phyloP scores from a whole-genome alignment of 23 tunicate genomes.

The Ascidia mentula region DNA sequence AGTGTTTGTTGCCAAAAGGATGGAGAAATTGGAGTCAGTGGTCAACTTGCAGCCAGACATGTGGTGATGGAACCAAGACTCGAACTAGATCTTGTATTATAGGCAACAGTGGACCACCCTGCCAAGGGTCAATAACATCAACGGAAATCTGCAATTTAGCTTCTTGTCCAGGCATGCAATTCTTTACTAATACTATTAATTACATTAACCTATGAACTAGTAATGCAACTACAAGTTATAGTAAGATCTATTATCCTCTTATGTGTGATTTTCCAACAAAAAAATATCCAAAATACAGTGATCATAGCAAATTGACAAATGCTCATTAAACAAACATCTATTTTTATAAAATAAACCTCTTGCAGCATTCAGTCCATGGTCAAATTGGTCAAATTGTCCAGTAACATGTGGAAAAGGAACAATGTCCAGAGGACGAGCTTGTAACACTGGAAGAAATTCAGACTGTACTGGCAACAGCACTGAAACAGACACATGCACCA shows the following conservation, averaged over 20 bases:
- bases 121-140: not conserved
- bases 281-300: too few relatives aligned
- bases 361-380: conserved; percentile 23
- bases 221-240: too few relatives aligned
- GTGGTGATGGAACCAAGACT: not conserved
- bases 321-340: too few relatives aligned
- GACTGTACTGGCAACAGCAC: conserved; percentile 15
- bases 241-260: too few relatives aligned
- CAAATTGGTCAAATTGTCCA: conserved; percentile 34
- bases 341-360: too few relatives aligned
- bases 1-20: not conserved
- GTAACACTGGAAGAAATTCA: conserved; percentile 15
- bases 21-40: not conserved
- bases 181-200: too few relatives aligned
- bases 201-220: too few relatives aligned
- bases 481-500: conserved; percentile 10
- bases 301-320: too few relatives aligned
- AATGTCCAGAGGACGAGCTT: conserved; percentile 11
- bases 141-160: not conserved
- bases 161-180: not conserved
- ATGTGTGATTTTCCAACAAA: too few relatives aligned
- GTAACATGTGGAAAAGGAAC: conserved; percentile 48
- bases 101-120: conserved; percentile 10
- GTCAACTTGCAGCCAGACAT: not conserved
- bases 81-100: conserved; percentile 1